Percentiles rank a stretch among this genome's conserved stretches.
These are phyloP conservation scores for Ptychadena robeensis DNA, from an alignment of 2,797 vertebrate species.

Conservation along the genomic window DNA sequence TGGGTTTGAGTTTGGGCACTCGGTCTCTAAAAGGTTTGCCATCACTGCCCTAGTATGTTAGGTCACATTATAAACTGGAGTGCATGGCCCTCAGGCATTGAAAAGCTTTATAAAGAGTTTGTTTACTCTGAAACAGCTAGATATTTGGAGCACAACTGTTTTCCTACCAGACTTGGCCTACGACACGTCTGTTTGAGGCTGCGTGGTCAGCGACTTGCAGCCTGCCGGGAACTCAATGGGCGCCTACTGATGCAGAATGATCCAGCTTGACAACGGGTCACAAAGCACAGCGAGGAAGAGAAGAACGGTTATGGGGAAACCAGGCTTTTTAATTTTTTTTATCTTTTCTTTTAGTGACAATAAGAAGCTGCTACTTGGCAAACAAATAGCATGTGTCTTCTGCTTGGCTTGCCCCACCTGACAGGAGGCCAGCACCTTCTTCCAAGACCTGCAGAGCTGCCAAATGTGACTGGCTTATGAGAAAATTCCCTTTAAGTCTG, in stretches of 20 bases:
- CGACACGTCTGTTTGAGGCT: background rate
- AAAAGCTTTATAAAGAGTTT: background rate
- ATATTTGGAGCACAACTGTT: slow-evolving; percentile 16
- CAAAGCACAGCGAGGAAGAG: background rate
- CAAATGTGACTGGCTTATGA: background rate
- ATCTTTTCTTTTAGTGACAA: background rate
- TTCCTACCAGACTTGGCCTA: background rate
- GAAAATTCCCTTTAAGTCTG: background rate
- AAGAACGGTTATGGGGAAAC: background rate
- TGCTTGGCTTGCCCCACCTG: slow-evolving; percentile 14
- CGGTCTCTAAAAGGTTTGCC: no score
- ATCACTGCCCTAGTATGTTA: no score
- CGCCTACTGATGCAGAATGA: slow-evolving; percentile 40
- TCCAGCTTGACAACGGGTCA: slow-evolving; percentile 25
- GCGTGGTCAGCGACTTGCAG: background rate
- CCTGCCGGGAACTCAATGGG: background rate
- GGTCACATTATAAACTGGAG: background rate
- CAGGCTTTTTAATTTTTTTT: background rate
- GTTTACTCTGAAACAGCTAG: background rate
- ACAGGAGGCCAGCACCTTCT: slow-evolving; percentile 1
- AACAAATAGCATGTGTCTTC: background rate
- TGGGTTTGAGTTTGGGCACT: no score
- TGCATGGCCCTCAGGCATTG: no score
- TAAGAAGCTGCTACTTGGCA: slow-evolving; percentile 22
- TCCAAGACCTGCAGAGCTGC: slow-evolving; percentile 2